Evolutionary conservation across 2,113 vertebrate species (phyloP), one percentile per base, ranked within the genome.

Genomic region (Galemys pyrenaicus): DNA sequence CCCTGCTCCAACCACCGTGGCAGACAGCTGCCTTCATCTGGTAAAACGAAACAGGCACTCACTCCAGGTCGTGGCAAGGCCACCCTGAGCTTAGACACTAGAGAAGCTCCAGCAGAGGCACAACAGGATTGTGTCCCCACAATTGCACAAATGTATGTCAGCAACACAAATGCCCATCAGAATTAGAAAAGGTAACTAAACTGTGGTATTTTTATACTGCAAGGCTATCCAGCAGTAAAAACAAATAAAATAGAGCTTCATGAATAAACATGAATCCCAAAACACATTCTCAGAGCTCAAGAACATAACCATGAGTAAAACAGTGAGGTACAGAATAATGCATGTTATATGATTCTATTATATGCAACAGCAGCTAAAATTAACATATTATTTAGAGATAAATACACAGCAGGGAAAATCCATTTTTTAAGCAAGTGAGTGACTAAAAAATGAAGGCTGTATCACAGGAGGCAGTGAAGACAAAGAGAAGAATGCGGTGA

Each of bases 251-350:
- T 35, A 78, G 0, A 67, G 26, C 56, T 79, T 89, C 83, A 82
- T 68, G 82, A 95, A 86, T 91, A 89, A 67, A 78, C 58, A 62
- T 10, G 22, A 37, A 60, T 91, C 67, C 22, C 54, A 56, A 56
- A 56, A 20, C 54, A 56, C 22, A 20, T 22, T 56, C 54, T 56
- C 54, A 56, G 65, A 49, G 73, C 58, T 93, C 41, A 89, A 68
- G 96, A 89, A 51, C 44, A 75, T 32, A 84, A 75, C 62, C 49
- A 75, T 89, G 35, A 84, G 9, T 87, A 56, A 93, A 93, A 82
- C 11, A 86, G 39, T 54, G 62, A 73, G 49, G n/a, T 41, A 49
- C 20, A 60, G 32, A 93, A 90, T 30, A 82, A 13, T 41, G 26
- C 13, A 56, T 49, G 60, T 28, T 44, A 37, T 17, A 22, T n/a